A percentile compares a stretch with the other conserved stretches of the same genome.
These are phyloP conservation scores for Syrrhaptes paradoxus DNA, from an alignment of 2,113 vertebrate genomes.

Conservation along the genomic window DNA sequence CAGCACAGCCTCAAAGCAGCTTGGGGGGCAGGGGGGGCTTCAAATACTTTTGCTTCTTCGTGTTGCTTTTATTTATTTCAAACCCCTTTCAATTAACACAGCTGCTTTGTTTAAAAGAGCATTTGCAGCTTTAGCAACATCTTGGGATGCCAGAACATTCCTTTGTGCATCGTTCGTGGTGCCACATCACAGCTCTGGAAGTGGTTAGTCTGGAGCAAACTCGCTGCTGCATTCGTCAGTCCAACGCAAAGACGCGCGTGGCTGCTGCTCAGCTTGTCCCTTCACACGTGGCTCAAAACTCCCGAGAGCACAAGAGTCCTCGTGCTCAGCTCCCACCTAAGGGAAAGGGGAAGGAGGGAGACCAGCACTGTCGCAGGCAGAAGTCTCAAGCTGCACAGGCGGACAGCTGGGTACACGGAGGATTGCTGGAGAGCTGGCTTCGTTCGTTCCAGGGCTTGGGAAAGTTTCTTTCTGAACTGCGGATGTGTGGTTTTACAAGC, in stretches of 20 bases:
- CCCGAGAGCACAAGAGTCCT: accelerated
- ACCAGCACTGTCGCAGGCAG: background rate
- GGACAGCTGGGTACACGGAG: background rate
- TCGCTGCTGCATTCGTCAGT: background rate
- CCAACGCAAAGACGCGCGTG: accelerated
- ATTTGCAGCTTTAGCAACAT: conserved; percentile 4
- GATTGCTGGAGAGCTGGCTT: background rate
- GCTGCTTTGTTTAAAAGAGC: background rate
- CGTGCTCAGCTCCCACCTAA: accelerated
- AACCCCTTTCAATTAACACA: background rate
- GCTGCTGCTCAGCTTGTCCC: background rate
- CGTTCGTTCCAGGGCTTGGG: background rate
- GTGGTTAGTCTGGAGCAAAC: background rate
- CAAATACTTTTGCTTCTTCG: background rate
- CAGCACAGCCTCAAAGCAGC: background rate
- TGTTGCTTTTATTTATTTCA: background rate
- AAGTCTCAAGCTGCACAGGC: no score
- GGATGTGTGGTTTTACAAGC: background rate
- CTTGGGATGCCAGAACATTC: conserved; percentile 26
- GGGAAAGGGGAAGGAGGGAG: background rate
- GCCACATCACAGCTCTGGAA: conserved; percentile 41
- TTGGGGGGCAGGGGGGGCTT: background rate
- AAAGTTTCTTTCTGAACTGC: background rate
- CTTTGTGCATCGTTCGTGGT: background rate
- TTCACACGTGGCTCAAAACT: background rate